Conservation (phyloP, 1,140 invertebrate genomes). For the Nasonia vitripennis region DNA sequence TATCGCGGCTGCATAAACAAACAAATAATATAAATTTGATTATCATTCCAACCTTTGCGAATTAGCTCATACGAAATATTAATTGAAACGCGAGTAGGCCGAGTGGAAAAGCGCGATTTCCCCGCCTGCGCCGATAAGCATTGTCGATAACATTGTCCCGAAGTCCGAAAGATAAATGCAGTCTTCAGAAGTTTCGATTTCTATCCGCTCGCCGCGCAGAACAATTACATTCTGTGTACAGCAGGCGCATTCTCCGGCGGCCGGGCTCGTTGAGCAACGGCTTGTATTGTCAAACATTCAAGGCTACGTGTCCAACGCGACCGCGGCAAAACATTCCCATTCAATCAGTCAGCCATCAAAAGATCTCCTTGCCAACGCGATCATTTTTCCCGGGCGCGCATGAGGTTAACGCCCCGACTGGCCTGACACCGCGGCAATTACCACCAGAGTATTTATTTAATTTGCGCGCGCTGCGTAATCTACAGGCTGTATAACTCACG, state of each 20-base stretch:
- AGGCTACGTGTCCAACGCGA: constrained; percentile 13
- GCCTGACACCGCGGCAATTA: neutral
- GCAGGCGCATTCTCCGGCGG: neutral
- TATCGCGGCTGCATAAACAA: too few species aligned
- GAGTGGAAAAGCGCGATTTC: neutral
- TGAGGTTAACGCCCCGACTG: neutral
- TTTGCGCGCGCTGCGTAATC: neutral
- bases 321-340: constrained; percentile 7
- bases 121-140: neutral
- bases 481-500: too few species aligned
- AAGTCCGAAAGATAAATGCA: constrained; percentile 26
- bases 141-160: constrained; percentile 8
- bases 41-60: too few species aligned
- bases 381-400: too few species aligned
- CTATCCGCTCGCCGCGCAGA: neutral
- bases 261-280: neutral
- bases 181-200: constrained; percentile 16
- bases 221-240: constrained; percentile 34
- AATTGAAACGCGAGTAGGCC: neutral
- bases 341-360: constrained; percentile 21
- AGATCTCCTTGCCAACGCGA: neutral
- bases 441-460: neutral
- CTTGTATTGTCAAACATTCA: constrained; percentile 21
- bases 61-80: neutral
- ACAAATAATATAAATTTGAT: too few species aligned